These are phyloP conservation scores for Mesochorus sp. DNA, from an alignment of 2,888 invertebrate genomes.

Conservation along the genomic window DNA sequence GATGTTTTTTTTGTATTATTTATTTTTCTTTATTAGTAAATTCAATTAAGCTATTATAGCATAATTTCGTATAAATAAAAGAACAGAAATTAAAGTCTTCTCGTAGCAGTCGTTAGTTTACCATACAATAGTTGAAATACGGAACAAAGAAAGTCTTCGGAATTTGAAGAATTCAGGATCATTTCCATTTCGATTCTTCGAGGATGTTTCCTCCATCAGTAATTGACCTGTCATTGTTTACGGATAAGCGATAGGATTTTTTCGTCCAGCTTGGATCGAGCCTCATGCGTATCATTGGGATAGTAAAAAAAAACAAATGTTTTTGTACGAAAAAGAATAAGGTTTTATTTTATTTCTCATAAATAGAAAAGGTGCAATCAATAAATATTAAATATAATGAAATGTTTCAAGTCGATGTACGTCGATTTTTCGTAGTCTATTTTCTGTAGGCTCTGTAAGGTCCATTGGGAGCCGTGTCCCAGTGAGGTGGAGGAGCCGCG, in stretches of 20 bases:
- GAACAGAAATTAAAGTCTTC: no score
- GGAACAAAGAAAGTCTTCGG: conserved; percentile 36
- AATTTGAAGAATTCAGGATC: conserved; percentile 37
- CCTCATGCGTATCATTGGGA: not conserved
- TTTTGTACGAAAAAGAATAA: conserved; percentile 61
- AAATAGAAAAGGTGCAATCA: conserved; percentile 68
- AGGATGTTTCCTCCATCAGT: not conserved
- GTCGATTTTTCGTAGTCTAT: conserved; percentile 61
- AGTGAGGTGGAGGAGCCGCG: conserved; percentile 82
- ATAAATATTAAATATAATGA: conserved; percentile 73
- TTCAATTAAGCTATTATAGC: no score
- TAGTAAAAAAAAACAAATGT: not conserved
- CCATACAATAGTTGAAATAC: not conserved
- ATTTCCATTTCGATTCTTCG: conserved; percentile 48
- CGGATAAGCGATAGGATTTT: not conserved
- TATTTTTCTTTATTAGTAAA: no score
- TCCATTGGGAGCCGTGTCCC: conserved; percentile 79
- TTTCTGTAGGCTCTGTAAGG: conserved; percentile 80
- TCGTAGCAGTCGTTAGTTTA: no score
- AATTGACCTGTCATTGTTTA: not conserved
- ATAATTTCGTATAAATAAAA: no score
- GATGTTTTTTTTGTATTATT: no score
- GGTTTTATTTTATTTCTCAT: conserved; percentile 70
- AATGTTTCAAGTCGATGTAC: conserved; percentile 42
- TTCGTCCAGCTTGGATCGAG: not conserved